Conservation (phyloP, 2,113 vertebrate species). For the Pterocles gutturalis region DNA sequence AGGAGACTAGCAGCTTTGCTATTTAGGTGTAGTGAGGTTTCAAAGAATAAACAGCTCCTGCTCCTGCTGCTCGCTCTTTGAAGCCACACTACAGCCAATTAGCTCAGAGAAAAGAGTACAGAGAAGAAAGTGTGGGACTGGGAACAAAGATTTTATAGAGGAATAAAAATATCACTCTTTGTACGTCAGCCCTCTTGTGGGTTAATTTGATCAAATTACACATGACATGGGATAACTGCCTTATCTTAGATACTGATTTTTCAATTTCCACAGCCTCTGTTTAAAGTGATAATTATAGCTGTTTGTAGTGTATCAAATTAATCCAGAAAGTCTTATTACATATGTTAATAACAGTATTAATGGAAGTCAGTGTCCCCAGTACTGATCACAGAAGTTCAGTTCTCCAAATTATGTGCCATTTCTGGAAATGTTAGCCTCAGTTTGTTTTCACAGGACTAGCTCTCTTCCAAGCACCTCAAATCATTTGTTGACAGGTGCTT, state of each 20-base stretch:
- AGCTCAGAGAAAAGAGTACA: neutral
- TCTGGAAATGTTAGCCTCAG: neutral
- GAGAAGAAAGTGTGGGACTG: neutral
- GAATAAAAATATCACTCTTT: neutral
- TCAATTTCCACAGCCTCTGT: neutral
- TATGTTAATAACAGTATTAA: neutral
- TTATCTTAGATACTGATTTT: neutral
- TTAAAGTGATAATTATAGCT: neutral
- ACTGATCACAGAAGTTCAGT: neutral
- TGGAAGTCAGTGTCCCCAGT: neutral
- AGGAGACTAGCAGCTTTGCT: slow-evolving; percentile 9
- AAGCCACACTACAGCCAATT: neutral
- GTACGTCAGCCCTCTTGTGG: neutral
- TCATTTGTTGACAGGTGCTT: neutral
- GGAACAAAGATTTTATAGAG: neutral
- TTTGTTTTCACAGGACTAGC: neutral
- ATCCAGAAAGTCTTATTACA: neutral
- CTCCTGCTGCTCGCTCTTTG: neutral
- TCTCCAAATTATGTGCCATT: neutral
- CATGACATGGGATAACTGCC: neutral
- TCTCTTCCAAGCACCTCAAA: neutral
- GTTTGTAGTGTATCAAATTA: neutral
- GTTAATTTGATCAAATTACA: neutral
- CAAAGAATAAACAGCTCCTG: slow-evolving; percentile 26
- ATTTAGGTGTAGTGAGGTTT: neutral